A percentile compares a stretch with the other conserved stretches of the same genome.
Conservation (phyloP, 2,113 vertebrate species). For the Zosterops hypoxanthus region DNA sequence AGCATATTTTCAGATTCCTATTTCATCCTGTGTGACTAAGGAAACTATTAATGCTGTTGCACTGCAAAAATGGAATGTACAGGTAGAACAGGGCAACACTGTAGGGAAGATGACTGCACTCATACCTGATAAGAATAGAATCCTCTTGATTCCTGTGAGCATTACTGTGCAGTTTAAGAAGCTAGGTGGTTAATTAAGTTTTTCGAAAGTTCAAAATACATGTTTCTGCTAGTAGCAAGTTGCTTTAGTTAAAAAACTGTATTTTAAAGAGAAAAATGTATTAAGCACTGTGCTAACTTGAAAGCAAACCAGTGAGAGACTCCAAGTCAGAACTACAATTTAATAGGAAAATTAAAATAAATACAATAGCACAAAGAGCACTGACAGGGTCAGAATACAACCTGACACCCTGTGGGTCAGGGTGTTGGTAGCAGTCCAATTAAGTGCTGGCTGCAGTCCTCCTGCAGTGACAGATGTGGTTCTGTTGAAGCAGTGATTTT, state of each 20-base stretch:
- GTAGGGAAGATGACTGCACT: background rate
- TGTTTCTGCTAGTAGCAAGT: background rate
- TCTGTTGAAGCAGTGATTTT: background rate
- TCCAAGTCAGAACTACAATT: background rate
- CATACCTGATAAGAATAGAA: background rate
- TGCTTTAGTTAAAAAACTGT: background rate
- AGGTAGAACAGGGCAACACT: background rate
- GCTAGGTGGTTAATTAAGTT: background rate
- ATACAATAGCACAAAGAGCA: too few relatives aligned
- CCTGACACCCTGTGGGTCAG: background rate
- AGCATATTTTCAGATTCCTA: background rate
- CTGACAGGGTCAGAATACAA: background rate
- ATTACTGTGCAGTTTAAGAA: background rate
- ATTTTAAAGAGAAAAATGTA: background rate
- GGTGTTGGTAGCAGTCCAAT: background rate
- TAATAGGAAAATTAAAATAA: background rate
- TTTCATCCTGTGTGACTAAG: background rate
- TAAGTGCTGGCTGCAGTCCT: background rate
- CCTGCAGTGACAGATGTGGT: background rate
- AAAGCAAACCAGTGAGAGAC: background rate
- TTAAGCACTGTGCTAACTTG: background rate
- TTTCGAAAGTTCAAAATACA: background rate
- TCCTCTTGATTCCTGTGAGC: background rate
- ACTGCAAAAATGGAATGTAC: background rate
- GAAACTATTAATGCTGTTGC: background rate